phyloP scores from a whole-genome alignment of 1,140 invertebrate species.

The Streblospio benedicti region DNA sequence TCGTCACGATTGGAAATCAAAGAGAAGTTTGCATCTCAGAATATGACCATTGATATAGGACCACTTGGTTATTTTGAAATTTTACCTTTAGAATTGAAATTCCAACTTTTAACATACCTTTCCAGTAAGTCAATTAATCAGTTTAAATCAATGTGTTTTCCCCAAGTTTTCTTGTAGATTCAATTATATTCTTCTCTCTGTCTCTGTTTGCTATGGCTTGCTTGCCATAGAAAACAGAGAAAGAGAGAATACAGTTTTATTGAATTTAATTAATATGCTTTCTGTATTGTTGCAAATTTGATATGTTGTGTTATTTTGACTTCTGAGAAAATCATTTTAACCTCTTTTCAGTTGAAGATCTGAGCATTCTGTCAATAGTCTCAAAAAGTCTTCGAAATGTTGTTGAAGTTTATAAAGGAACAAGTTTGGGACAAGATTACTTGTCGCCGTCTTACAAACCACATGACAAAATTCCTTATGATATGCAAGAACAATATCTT shows the following conservation, averaged over 20 bases:
- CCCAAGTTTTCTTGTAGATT: not conserved
- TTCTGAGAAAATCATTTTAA: too few species aligned
- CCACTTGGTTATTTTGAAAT: slow-evolving; percentile 39
- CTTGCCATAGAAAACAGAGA: not conserved
- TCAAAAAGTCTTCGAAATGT: slow-evolving; percentile 43
- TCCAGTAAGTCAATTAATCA: slow-evolving; percentile 32
- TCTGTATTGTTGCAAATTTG: not conserved
- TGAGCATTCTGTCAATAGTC: slow-evolving; percentile 39
- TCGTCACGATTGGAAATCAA: slow-evolving; percentile 35
- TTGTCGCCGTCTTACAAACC: too few species aligned
- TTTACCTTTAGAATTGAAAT: slow-evolving; percentile 41
- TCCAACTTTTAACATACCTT: slow-evolving; percentile 35
- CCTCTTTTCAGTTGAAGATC: slow-evolving; percentile 25
- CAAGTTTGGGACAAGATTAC: slow-evolving; percentile 8
- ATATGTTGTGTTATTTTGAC: not conserved
- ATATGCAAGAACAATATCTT: too few species aligned
- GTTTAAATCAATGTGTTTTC: too few species aligned
- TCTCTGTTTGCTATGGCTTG: not conserved
- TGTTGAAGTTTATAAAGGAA: slow-evolving; percentile 36
- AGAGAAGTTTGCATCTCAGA: slow-evolving; percentile 26
- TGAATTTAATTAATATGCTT: not conserved
- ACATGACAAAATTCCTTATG: too few species aligned
- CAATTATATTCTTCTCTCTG: not conserved
- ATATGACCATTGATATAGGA: slow-evolving; percentile 22
- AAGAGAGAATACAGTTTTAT: not conserved